Conservation (phyloP, 2,888 invertebrate species). For the Plutella xylostella region DNA sequence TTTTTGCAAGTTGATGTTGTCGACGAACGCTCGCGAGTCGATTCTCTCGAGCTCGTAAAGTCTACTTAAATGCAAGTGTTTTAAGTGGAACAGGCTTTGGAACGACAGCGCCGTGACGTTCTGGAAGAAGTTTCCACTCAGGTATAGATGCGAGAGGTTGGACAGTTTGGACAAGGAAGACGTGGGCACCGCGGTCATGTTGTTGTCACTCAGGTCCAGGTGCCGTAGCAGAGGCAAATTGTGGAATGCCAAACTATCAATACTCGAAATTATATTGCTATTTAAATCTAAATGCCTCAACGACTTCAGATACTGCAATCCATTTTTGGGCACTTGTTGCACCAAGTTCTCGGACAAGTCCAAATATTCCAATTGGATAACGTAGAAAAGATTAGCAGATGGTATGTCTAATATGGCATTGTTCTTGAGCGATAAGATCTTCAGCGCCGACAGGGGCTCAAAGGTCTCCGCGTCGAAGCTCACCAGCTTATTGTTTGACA, state of each 20-base stretch:
- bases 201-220: conserved; percentile 85
- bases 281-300: conserved; percentile 78
- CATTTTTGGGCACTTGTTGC: conserved; percentile 76
- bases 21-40: conserved; percentile 84
- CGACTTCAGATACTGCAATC: conserved; percentile 78
- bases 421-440: conserved; percentile 79
- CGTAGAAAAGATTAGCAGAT: conserved; percentile 73
- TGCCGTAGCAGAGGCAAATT: conserved; percentile 78
- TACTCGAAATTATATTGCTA: conserved; percentile 80
- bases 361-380: conserved; percentile 76
- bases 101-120: conserved; percentile 82
- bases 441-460: conserved; percentile 76
- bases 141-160: conserved; percentile 79
- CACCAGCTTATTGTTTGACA: conserved; percentile 81
- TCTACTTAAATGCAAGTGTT: conserved; percentile 78
- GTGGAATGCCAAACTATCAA: conserved; percentile 80
- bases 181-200: conserved; percentile 82
- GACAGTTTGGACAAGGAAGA: conserved; percentile 80
- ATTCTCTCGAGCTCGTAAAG: conserved; percentile 76
- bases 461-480: conserved; percentile 79
- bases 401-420: conserved; percentile 86
- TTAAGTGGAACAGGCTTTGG: conserved; percentile 84
- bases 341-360: conserved; percentile 85
- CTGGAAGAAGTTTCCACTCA: conserved; percentile 83
- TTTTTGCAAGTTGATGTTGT: conserved; percentile 84